These are phyloP conservation scores for Calonectris borealis DNA, from an alignment of 2,113 vertebrate species.

Conservation along the genomic window DNA sequence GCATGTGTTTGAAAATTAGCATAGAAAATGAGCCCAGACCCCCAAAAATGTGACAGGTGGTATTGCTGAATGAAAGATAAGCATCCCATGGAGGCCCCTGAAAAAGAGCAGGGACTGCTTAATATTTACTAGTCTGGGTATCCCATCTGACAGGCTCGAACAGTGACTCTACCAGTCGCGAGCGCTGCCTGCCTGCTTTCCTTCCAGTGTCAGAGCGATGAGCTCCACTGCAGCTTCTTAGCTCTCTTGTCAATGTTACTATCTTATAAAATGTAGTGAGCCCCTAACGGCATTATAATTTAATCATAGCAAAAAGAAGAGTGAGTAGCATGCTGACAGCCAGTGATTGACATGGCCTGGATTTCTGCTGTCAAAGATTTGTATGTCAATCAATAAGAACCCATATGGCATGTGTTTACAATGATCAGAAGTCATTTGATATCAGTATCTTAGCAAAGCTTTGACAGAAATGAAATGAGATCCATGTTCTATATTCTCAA, in stretches of 20 bases:
- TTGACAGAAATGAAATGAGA: slow-evolving; percentile 34
- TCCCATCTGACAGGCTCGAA: fast-evolving
- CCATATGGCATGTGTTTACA: slow-evolving; percentile 54
- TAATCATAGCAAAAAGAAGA: slow-evolving; percentile 15
- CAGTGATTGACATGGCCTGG: neutral
- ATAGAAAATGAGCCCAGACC: neutral
- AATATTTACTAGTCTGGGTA: neutral
- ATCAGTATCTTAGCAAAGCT: slow-evolving; percentile 48
- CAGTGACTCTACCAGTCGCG: neutral
- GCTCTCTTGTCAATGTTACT: neutral
- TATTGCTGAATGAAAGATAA: neutral
- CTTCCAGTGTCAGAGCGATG: fast-evolving
- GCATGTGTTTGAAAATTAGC: neutral
- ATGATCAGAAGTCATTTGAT: slow-evolving; percentile 9
- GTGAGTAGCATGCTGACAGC: slow-evolving; percentile 1
- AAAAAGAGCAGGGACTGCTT: neutral
- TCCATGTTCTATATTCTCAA: neutral
- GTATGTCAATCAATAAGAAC: slow-evolving; percentile 38
- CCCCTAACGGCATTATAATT: neutral
- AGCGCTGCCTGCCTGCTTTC: neutral
- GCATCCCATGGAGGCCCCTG: neutral
- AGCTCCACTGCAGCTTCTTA: neutral
- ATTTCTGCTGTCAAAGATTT: slow-evolving; percentile 61
- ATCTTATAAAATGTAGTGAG: neutral
- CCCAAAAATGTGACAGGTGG: neutral